These are phyloP conservation scores for Grantiella picta DNA, from an alignment of 2,113 vertebrate species.

Conservation along the genomic window DNA sequence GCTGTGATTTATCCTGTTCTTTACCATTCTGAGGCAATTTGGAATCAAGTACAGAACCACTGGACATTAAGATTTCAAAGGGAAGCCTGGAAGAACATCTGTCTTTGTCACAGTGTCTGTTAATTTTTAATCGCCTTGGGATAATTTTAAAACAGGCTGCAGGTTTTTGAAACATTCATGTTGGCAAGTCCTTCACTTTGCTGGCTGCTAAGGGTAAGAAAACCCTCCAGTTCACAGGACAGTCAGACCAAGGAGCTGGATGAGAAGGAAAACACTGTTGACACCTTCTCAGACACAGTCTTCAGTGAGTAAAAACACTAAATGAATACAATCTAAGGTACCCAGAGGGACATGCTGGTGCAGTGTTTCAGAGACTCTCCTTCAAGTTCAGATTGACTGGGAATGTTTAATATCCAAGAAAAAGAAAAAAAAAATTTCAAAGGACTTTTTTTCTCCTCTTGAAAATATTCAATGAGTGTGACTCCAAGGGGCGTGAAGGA, in stretches of 20 bases:
- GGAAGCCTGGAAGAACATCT: neutral
- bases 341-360: neutral
- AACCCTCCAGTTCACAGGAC: neutral
- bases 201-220: neutral
- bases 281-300: neutral
- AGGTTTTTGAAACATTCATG: constrained; percentile 36
- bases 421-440: neutral
- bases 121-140: neutral
- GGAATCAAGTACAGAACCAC: neutral
- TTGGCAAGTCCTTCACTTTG: neutral
- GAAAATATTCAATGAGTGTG: neutral
- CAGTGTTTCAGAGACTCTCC: neutral
- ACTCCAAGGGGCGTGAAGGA: neutral
- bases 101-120: neutral
- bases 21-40: neutral
- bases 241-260: neutral
- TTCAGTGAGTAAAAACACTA: neutral
- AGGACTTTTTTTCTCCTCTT: neutral
- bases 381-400: neutral
- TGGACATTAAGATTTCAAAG: constrained; percentile 11
- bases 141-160: constrained; percentile 44
- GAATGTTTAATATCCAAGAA: constrained; percentile 19
- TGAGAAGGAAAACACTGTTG: neutral
- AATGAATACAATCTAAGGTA: neutral
- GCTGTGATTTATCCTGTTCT: neutral